These are phyloP conservation scores for Pelvicachromis taeniatus DNA, from an alignment of 2,113 vertebrate genomes.

Conservation along the genomic window DNA sequence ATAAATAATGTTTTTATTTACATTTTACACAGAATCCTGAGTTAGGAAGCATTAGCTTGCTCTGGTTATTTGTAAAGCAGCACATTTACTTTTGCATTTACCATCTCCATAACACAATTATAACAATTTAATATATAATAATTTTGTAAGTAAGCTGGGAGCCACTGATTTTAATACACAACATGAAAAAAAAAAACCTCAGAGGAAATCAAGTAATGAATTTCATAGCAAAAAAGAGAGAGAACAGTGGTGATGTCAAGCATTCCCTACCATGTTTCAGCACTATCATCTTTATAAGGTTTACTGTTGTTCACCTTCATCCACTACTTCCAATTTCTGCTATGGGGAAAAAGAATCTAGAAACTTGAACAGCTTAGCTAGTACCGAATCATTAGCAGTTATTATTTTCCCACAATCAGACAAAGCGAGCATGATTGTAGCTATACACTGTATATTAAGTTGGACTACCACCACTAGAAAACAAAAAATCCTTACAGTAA, in stretches of 20 bases:
- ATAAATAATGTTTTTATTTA: not conserved
- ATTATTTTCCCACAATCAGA: not conserved
- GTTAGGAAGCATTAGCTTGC: not conserved
- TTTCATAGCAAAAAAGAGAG: not conserved
- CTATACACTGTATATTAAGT: not conserved
- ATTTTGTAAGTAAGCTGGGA: not conserved
- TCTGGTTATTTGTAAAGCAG: too few species aligned
- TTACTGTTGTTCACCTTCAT: not conserved
- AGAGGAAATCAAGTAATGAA: not conserved
- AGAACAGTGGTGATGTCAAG: not conserved
- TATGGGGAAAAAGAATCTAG: not conserved
- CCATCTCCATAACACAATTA: not conserved
- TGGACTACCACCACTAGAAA: not conserved
- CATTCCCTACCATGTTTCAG: not conserved
- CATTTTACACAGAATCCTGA: not conserved
- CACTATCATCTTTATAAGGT: not conserved
- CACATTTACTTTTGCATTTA: not conserved
- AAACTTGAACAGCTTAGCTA: not conserved
- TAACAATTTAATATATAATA: not conserved
- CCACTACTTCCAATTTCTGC: not conserved
- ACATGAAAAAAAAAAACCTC: not conserved
- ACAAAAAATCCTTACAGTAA: not conserved
- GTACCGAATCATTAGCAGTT: not conserved
- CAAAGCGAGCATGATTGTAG: not conserved
- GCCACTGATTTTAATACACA: not conserved